phyloP scores from a whole-genome alignment of 2,888 invertebrate genomes.

The Rhaphigaster nebulosa region DNA sequence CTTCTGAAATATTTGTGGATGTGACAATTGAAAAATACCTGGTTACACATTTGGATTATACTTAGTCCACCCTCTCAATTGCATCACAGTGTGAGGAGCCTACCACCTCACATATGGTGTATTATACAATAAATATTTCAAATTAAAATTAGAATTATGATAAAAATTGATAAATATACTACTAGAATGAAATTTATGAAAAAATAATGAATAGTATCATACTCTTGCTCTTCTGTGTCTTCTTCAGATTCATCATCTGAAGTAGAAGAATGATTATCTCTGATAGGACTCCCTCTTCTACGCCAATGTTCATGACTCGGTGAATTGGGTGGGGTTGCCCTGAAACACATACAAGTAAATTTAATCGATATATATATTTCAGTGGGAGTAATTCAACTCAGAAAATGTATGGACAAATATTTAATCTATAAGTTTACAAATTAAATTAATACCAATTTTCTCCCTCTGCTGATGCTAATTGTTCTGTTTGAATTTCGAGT shows the following conservation, averaged over 20 bases:
- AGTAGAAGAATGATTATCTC: slow-evolving; percentile 44
- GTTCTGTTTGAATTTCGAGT: slow-evolving; percentile 77
- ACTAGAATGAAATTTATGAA: too few relatives aligned
- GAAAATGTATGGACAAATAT: neutral
- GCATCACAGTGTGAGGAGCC: too few relatives aligned
- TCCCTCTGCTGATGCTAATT: slow-evolving; percentile 69
- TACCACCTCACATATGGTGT: too few relatives aligned
- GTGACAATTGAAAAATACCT: too few relatives aligned
- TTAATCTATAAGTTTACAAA: neutral
- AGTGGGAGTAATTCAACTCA: neutral
- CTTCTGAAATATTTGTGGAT: too few relatives aligned
- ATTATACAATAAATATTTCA: too few relatives aligned
- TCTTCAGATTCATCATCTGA: slow-evolving; percentile 54
- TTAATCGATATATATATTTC: neutral
- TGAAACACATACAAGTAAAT: slow-evolving; percentile 10
- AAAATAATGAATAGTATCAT: neutral
- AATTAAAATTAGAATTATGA: too few relatives aligned
- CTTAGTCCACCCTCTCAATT: too few relatives aligned
- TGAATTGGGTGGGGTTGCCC: slow-evolving; percentile 59
- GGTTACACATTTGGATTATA: too few relatives aligned
- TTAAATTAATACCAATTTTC: slow-evolving; percentile 27
- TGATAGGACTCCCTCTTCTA: slow-evolving; percentile 23
- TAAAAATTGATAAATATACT: too few relatives aligned
- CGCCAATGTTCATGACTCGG: slow-evolving; percentile 52
- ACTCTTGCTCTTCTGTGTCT: slow-evolving; percentile 41